phyloP scores from a whole-genome alignment of 2,888 invertebrate species.

The Agrochola circellaris region DNA sequence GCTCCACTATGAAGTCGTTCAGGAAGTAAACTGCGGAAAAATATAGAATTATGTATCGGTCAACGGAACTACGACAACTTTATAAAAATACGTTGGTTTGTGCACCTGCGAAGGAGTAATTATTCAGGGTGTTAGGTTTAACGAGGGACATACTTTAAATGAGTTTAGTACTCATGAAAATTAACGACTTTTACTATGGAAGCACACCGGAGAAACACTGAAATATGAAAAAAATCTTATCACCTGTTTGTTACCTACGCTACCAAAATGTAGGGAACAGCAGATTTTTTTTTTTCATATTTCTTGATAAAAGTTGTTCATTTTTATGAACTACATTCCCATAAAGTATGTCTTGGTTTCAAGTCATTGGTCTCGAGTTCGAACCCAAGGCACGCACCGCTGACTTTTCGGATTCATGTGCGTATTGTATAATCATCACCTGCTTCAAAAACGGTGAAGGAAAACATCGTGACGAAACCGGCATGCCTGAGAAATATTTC shows the following conservation, averaged over 20 bases:
- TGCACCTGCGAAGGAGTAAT: background rate
- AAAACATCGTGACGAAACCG: no score
- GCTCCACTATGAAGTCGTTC: constrained; percentile 89
- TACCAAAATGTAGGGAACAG: background rate
- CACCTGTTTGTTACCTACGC: background rate
- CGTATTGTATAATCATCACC: no score
- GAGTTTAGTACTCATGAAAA: background rate
- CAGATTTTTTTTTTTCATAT: background rate
- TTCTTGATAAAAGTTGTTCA: background rate
- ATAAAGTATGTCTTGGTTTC: background rate
- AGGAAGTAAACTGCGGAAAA: constrained; percentile 84
- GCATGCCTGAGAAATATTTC: no score
- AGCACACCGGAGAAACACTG: background rate
- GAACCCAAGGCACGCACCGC: no score
- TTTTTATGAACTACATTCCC: background rate
- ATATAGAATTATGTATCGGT: background rate
- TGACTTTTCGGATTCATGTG: no score
- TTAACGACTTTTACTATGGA: background rate
- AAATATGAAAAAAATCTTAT: background rate
- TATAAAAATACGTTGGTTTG: background rate
- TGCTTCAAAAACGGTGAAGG: no score
- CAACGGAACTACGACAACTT: background rate
- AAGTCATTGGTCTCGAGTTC: no score
- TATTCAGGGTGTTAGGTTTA: background rate
- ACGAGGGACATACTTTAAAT: background rate